Base-by-base conservation (phyloP, 1,140 invertebrate species). In the Drosophila triauraria region DNA sequence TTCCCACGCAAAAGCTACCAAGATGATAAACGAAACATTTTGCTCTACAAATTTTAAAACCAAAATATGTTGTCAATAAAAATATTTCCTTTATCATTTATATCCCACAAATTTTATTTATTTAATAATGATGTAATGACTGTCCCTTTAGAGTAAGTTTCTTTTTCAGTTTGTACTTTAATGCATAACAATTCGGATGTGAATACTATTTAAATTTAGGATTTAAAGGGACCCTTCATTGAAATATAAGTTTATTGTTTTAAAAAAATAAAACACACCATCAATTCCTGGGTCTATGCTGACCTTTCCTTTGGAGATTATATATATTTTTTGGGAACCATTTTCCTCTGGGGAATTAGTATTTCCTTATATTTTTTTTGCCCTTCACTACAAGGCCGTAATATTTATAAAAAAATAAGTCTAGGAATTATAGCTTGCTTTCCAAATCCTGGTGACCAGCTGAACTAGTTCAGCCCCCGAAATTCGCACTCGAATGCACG, bases 401-500 rank as follows among this genome's bases (percentile, higher is more conserved):
- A 54, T 35, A 35, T 17, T 35, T 53, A 35, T 35, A 53, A 38
- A 54, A 20, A 15, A 38, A 54, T 20, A 32, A 5, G 32, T 12
- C 1, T 12, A 38, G 17, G 17, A 57, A 43, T 57, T 63, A 13
- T 17, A 23, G 53, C 61, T n/a, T 40, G 35, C 12, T 12, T 67
- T 51, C 35, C 4, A 12, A 12, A 25, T 71, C 64, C 32, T 17
- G 32, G 25, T 48, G 51, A 48, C 32, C 53, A 20, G n/a, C 58
- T 46, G 75, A 53, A 43, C 72, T 54, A 51, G 63, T 78, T 76
- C 27, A 30, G 27, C 38, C 32, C 32, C 32, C 20, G 7, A 42
- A 56, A 67, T 77, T 77, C 43, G 50, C 63, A 58, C 69, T 72
- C 69, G 44, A 71, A 48, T 51, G 38, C 12, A 10, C 48, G 35